Base-by-base conservation (phyloP, 2,797 vertebrate species). In the Pterois miles region DNA sequence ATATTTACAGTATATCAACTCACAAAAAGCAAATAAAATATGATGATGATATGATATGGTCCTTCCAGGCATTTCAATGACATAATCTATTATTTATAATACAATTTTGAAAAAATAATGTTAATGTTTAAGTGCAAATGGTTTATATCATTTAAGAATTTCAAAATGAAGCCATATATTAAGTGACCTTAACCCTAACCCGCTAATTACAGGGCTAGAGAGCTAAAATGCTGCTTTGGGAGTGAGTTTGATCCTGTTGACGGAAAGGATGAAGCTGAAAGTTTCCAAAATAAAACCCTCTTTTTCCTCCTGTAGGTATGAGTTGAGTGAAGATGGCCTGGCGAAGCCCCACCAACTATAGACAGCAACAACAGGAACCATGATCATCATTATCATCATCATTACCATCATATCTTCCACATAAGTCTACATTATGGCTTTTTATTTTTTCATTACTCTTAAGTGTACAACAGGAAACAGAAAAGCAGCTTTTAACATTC, bases 271-370 rank as follows among this genome's bases (percentile, higher is more conserved):
- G 5, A 23, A 57, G 31, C 18, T 16, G 1, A 2, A 3, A 25
- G 3, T 22, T n/a, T 58, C 8, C 43, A 54, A 54, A 78, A 60
- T 82, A 76, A 74, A 70, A 50, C 12, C 27, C 12, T 75, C 14
- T 53, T 16, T 62, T 23, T 77, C 50, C 18, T 59, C 40, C 66
- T 84, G 34, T 92, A 99, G 98, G 98, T 97, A 95, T 90, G 97
- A 99, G 89, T 95, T 99, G 91, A 98, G 96, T 12, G 97, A 97
- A 77, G 96, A 98, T 16, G 98, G 98, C 58, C 71, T 67, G 58
- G 91, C 73, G 38, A 95, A 94, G 36, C 84, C 93, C 0, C 84
- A 89, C 69, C 90, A 94, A 57, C 91, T 93, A 10, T 98, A 96
- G 92, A 83, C 62, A 20, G 6, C 2, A 2, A 38, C 65, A 77